These are phyloP conservation scores for Edolisoma coerulescens DNA, from an alignment of 2,113 vertebrate genomes.

Conservation along the genomic window DNA sequence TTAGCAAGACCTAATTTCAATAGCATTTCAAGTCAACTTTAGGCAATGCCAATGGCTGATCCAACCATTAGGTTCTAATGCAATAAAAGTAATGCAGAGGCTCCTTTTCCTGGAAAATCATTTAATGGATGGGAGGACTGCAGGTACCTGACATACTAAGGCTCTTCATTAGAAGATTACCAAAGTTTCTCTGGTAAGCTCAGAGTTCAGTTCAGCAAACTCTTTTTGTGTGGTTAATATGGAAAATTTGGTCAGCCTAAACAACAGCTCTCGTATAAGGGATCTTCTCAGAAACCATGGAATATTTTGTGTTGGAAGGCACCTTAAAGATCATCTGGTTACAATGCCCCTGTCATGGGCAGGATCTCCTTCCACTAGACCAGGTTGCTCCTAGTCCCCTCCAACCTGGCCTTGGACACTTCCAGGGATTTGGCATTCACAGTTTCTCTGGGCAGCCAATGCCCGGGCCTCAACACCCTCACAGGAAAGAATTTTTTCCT, in stretches of 20 bases:
- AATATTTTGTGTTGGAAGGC: background rate
- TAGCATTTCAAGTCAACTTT: background rate
- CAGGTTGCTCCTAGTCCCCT: background rate
- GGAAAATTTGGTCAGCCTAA: background rate
- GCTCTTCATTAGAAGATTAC: background rate
- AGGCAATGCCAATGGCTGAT: background rate
- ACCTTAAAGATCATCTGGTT: background rate
- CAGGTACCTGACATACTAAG: background rate
- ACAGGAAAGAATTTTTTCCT: background rate
- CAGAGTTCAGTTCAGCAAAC: background rate
- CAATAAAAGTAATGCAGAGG: background rate
- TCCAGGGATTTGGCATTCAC: no score
- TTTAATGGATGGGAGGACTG: background rate
- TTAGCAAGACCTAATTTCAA: background rate
- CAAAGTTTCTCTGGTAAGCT: background rate
- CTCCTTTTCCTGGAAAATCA: background rate
- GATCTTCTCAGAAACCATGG: background rate
- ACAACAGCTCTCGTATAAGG: background rate
- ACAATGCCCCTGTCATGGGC: accelerated
- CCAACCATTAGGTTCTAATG: background rate
- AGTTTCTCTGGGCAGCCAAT: background rate
- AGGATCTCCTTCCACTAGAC: background rate
- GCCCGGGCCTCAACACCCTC: background rate
- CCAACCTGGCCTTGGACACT: accelerated
- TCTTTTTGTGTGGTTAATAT: background rate